Conservation (phyloP, 2,113 vertebrate species). For the Caretta caretta region DNA sequence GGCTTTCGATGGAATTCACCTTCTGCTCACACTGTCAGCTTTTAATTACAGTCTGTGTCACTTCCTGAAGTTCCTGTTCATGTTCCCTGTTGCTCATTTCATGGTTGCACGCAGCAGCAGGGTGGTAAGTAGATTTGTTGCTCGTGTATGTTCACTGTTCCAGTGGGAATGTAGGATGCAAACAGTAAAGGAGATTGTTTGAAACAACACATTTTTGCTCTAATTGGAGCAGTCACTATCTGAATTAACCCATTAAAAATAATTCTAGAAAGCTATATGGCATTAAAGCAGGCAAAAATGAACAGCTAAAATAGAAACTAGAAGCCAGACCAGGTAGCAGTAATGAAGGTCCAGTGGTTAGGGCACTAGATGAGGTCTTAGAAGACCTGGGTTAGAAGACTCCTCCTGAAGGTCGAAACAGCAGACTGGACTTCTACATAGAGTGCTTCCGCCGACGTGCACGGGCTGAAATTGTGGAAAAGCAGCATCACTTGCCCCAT, state of each 20-base stretch:
- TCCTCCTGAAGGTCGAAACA: too few relatives aligned
- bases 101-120: background rate
- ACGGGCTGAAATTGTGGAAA: too few relatives aligned
- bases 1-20: background rate
- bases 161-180: background rate
- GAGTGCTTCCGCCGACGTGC: too few relatives aligned
- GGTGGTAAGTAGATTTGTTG: background rate
- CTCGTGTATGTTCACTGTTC: background rate
- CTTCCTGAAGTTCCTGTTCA: background rate
- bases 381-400: background rate
- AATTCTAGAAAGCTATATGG: background rate
- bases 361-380: too few relatives aligned
- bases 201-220: background rate
- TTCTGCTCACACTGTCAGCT: background rate
- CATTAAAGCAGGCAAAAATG: background rate
- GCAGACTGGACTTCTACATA: too few relatives aligned
- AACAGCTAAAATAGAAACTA: background rate
- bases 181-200: conserved; percentile 7
- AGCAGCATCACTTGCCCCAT: too few relatives aligned
- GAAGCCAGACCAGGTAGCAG: background rate
- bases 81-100: background rate
- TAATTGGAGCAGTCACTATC: background rate
- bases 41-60: background rate
- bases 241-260: conserved; percentile 27
- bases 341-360: background rate